A percentile compares a stretch with the other conserved stretches of the same genome.
phyloP scores from a whole-genome alignment of 1,140 invertebrate genomes.

The Calliphora vicina region DNA sequence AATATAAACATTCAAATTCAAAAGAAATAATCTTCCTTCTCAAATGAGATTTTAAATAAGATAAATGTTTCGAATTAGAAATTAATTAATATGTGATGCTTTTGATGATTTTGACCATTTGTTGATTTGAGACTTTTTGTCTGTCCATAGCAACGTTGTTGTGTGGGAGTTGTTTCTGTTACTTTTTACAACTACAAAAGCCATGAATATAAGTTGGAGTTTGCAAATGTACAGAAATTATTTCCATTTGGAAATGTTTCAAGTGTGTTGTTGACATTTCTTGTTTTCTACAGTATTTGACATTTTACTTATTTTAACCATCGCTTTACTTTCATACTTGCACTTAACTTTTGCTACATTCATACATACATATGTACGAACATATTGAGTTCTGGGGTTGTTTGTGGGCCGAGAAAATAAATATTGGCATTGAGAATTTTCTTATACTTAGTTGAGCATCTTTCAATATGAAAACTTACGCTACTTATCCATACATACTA shows the following conservation, averaged over 20 bases:
- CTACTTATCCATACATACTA: neutral
- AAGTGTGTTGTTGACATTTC: slow-evolving; percentile 18
- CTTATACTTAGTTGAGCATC: too few species aligned
- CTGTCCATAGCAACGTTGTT: neutral
- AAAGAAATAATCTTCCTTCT: neutral
- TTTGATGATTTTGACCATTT: too few species aligned
- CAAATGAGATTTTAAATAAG: too few species aligned
- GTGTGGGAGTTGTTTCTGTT: neutral
- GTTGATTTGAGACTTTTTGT: neutral
- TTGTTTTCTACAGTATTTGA: slow-evolving; percentile 12
- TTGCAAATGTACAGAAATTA: neutral
- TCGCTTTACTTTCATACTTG: neutral
- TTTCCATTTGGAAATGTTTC: neutral
- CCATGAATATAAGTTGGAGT: neutral
- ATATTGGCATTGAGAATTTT: too few species aligned
- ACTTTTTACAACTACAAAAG: too few species aligned
- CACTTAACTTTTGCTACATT: neutral
- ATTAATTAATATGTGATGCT: too few species aligned
- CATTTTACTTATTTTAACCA: neutral
- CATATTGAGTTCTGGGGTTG: neutral
- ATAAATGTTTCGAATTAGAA: too few species aligned
- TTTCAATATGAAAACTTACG: neutral
- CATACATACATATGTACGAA: neutral
- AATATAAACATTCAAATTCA: neutral
- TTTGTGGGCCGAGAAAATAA: too few species aligned